phyloP scores from a whole-genome alignment of 2,888 invertebrate species.

The Oeneis ivallda region DNA sequence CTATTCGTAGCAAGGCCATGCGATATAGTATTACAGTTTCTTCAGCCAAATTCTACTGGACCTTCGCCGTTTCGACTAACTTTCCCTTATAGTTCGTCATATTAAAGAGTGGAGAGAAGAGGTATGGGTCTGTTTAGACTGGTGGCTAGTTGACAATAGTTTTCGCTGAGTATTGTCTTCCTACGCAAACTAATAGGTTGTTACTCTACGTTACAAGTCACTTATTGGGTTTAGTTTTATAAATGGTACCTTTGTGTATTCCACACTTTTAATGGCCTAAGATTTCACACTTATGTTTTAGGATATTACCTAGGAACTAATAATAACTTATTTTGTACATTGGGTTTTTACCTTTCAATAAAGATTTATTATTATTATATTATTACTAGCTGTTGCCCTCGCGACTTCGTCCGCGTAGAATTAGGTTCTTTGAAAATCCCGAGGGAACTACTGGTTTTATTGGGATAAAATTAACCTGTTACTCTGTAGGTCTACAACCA shows the following conservation, averaged over 20 bases:
- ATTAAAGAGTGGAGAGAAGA: constrained; percentile 37
- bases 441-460: too few species aligned
- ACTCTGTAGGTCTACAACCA: too few species aligned
- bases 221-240: constrained; percentile 22
- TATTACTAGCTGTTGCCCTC: too few species aligned
- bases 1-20: constrained; percentile 78
- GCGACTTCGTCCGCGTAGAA: too few species aligned
- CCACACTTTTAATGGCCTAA: background rate
- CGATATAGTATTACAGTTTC: constrained; percentile 76
- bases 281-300: too few species aligned
- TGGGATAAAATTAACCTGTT: too few species aligned
- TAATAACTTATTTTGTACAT: too few species aligned
- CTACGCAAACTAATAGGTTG: constrained; percentile 65
- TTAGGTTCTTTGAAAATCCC: too few species aligned
- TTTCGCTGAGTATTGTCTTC: constrained; percentile 55
- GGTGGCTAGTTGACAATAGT: constrained; percentile 52
- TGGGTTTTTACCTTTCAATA: too few species aligned
- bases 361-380: too few species aligned
- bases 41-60: constrained; percentile 48
- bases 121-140: constrained; percentile 49
- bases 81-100: constrained; percentile 37
- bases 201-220: too few species aligned
- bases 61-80: constrained; percentile 37
- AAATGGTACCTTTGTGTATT: constrained; percentile 3
- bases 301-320: too few species aligned